phyloP scores from a whole-genome alignment of 2,113 vertebrate genomes.

The Syngnathus typhle region DNA sequence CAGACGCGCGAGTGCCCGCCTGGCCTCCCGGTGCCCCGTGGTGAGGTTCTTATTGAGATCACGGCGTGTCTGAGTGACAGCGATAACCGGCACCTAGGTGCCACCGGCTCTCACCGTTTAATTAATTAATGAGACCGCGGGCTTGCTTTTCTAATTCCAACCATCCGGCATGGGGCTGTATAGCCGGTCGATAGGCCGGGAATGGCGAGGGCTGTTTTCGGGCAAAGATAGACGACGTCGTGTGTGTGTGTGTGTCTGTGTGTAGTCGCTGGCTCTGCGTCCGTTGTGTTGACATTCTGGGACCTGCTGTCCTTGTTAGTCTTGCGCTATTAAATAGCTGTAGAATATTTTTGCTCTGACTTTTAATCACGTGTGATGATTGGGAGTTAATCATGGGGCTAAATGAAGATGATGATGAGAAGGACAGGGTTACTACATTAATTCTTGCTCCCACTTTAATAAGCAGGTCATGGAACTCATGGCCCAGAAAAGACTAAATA shows the following conservation, averaged over 20 bases:
- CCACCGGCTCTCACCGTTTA: conserved; percentile 64
- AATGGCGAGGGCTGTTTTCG: conserved; percentile 66
- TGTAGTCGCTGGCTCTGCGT: conserved; percentile 50
- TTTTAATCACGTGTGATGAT: conserved; percentile 66
- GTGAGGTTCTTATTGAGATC: conserved; percentile 64
- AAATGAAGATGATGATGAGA: conserved; percentile 59
- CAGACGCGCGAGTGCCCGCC: not conserved
- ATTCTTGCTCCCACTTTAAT: conserved; percentile 20
- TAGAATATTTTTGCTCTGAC: conserved; percentile 69
- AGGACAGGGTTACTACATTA: conserved; percentile 48
- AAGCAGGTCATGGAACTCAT: conserved; percentile 56
- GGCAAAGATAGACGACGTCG: conserved; percentile 44
- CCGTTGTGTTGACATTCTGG: conserved; percentile 73
- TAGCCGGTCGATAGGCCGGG: conserved; percentile 38
- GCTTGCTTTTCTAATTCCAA: conserved; percentile 71
- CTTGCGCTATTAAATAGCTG: conserved; percentile 64
- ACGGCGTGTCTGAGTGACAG: conserved; percentile 66
- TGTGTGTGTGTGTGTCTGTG: conserved; percentile 20
- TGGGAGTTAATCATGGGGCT: conserved; percentile 64
- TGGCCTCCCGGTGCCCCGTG: conserved; percentile 52
- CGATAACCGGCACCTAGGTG: conserved; percentile 70
- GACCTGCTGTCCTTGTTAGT: conserved; percentile 68
- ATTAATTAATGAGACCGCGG: conserved; percentile 74
- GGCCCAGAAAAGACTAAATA: conserved; percentile 35
- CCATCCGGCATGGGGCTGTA: conserved; percentile 27